phyloP scores from a whole-genome alignment of 2,797 vertebrate genomes.

The Pseudochaenichthys georgianus region DNA sequence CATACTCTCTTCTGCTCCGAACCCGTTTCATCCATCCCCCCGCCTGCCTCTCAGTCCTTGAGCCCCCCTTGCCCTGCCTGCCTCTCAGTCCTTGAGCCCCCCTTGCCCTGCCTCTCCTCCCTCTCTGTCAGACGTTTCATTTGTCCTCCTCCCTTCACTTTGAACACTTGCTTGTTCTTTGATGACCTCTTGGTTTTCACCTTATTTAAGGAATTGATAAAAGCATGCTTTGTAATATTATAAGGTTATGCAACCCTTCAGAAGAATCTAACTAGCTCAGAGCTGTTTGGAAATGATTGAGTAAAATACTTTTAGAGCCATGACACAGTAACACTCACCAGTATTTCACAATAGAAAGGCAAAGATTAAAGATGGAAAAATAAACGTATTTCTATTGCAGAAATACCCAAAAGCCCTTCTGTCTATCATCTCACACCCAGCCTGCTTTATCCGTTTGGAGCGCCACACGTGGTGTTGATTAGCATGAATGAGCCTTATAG shows the following conservation, averaged over 20 bases:
- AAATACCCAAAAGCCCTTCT: too few species aligned
- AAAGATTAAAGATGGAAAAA: neutral
- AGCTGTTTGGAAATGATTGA: too few species aligned
- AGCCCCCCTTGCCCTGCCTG: neutral
- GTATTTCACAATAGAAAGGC: neutral
- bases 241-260: neutral
- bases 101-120: constrained; percentile 32
- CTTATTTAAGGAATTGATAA: neutral
- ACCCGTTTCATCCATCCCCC: neutral
- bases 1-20: constrained; percentile 8
- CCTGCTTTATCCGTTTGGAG: neutral
- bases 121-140: constrained; percentile 27
- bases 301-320: too few species aligned
- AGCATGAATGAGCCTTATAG: too few species aligned
- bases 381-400: neutral
- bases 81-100: constrained; percentile 1
- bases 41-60: too few species aligned
- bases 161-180: neutral
- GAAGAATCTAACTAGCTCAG: neutral
- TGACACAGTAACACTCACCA: neutral
- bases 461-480: neutral
- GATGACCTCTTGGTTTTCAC: too few species aligned
- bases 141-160: neutral
- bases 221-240: neutral
- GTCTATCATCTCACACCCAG: too few species aligned